These are phyloP conservation scores for Haemorhous mexicanus DNA, from an alignment of 2,113 vertebrate genomes.

Conservation along the genomic window DNA sequence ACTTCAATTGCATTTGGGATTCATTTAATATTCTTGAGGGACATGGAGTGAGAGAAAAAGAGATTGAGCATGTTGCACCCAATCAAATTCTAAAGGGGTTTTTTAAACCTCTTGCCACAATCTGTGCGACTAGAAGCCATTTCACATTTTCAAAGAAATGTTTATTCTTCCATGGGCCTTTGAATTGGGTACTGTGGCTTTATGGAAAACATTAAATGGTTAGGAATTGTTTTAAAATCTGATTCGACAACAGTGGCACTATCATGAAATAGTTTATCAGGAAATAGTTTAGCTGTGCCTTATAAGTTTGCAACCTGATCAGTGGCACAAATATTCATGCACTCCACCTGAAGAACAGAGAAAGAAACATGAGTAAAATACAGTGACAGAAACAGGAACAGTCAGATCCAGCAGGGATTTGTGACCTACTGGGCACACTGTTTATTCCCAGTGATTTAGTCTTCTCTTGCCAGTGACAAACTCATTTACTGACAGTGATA, in stretches of 20 bases:
- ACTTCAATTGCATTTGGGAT: not conserved
- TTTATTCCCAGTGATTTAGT: not conserved
- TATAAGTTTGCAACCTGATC: not conserved
- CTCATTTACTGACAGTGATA: not conserved
- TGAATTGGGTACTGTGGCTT: not conserved
- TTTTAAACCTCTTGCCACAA: not conserved
- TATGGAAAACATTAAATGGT: not conserved
- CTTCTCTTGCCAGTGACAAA: not conserved
- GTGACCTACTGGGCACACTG: not conserved
- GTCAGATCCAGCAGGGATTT: not conserved
- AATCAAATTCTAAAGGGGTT: rapidly evolving
- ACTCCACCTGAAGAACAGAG: not conserved
- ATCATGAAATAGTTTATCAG: not conserved
- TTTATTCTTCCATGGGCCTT: not conserved
- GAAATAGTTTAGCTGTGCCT: not conserved
- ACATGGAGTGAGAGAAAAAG: not conserved
- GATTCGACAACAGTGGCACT: not conserved
- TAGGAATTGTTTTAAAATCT: not conserved
- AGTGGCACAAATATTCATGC: not conserved
- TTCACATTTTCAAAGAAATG: not conserved
- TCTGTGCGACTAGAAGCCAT: not conserved
- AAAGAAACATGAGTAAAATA: not conserved
- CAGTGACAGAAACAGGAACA: not conserved
- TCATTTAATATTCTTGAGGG: not conserved
- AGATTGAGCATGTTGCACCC: not conserved